Evolutionary conservation across 1,140 invertebrate genomes (phyloP), one percentile per base, ranked within the genome.

Genomic region (Cherax destructor): DNA sequence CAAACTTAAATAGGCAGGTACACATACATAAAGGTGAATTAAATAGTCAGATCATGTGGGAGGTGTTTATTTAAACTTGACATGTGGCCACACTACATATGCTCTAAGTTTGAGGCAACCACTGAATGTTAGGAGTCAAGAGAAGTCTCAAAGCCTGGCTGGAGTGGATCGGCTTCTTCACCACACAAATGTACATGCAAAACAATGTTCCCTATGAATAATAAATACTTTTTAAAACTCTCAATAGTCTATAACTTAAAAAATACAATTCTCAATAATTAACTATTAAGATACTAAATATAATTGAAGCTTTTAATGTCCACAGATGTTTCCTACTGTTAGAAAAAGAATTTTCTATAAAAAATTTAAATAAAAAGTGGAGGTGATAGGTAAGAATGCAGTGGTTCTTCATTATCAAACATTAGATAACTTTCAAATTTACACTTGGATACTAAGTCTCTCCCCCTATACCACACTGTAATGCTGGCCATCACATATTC

Each of bases 31-130:
- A 56, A 56, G 9, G 52, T 56, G 52, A 13, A 56, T 9, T 56
- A 56, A 56, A 9, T 56, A 13, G 52, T 56, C 52, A 13, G 52
- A 56, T 91, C 80, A 84, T 85, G 89, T 91, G 89, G 89, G 89
- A 91, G 89, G 89, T 91, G 81, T 91, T 88, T 88, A 88, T 88
- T 85, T 91, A 85, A 91, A 79, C 74, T 88, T 86, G 89, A 91
- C 83, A 84, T 86, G 89, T 91, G 81, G 89, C 89, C 89, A 78
- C 83, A 86, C 83, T 84, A 91, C 83, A 86, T 72, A 77, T 88
- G 89, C 89, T 85, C 89, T 65, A 69, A 78, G 83, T 86, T 84
- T 74, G 21, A 69, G 76, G 59, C 76, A 86, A 85, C 89, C 81
- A 85, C 81, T 86, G 81, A 74, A 74, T 72, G 69, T 49, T 81